These are phyloP conservation scores for Acrobasis suavella DNA, from an alignment of 2,888 invertebrate genomes.

Conservation along the genomic window DNA sequence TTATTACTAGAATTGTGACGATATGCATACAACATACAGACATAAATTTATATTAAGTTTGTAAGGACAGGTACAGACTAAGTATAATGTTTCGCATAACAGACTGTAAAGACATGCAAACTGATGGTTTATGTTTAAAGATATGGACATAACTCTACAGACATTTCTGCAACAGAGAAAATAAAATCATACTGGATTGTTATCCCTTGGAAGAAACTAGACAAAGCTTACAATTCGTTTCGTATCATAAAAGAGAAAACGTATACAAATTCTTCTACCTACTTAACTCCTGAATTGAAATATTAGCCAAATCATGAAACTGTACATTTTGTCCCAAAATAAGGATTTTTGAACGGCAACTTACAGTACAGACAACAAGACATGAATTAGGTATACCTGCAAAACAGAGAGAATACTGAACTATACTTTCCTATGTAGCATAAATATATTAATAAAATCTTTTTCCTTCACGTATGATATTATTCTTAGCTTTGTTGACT, in stretches of 20 bases:
- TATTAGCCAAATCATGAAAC: too few relatives aligned
- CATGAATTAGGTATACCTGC: neutral
- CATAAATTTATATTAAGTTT: neutral
- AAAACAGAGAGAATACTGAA: neutral
- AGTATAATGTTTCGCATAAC: too few relatives aligned
- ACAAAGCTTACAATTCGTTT: too few relatives aligned
- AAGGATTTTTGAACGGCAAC: neutral
- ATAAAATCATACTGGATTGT: too few relatives aligned
- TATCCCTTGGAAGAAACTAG: too few relatives aligned
- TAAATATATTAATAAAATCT: constrained; percentile 43
- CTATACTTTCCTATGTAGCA: neutral
- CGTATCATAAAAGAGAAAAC: too few relatives aligned
- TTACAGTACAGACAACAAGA: neutral
- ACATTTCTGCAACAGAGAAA: too few relatives aligned
- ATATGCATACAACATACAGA: neutral
- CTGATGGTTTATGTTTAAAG: neutral
- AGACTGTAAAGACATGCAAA: neutral
- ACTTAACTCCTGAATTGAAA: too few relatives aligned
- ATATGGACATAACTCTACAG: too few relatives aligned
- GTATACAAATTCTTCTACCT: too few relatives aligned
- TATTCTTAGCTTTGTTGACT: constrained; percentile 39
- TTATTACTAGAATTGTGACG: neutral
- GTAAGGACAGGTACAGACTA: neutral
- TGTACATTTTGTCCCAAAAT: neutral
- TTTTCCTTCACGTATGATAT: constrained; percentile 36